A percentile compares a stretch with the other conserved stretches of the same genome.
phyloP scores from a whole-genome alignment of 2,113 vertebrate species.

The Campylomormyrus tamandua region DNA sequence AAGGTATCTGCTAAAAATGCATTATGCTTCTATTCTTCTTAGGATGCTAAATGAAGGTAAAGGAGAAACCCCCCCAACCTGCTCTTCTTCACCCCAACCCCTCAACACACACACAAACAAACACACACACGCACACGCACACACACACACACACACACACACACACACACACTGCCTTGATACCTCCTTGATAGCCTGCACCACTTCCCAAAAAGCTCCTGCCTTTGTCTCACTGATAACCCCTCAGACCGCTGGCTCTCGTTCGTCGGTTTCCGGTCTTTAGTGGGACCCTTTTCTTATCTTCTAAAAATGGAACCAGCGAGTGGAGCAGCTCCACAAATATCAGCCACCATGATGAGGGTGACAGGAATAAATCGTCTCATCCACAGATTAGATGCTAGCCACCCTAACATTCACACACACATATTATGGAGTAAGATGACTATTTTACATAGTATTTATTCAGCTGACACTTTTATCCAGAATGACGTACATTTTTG shows the following conservation, averaged over 20 bases:
- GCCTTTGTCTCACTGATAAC: background rate
- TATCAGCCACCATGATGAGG: background rate
- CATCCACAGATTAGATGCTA: background rate
- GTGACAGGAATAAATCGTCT: background rate
- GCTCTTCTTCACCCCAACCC: background rate
- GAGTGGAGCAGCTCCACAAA: background rate
- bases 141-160: background rate
- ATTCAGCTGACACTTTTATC: background rate
- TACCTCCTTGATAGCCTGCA: background rate
- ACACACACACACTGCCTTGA: background rate
- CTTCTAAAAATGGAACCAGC: background rate
- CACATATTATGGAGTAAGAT: background rate
- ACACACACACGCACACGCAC: background rate
- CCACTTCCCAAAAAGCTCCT: background rate
- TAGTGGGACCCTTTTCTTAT: background rate
- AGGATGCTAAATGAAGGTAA: background rate
- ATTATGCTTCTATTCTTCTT: background rate
- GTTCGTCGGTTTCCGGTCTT: background rate
- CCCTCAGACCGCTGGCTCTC: background rate
- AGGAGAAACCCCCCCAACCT: background rate
- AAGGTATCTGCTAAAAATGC: background rate
- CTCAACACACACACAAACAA: background rate
- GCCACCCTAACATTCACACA: background rate
- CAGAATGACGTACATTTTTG: background rate
- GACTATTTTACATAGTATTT: background rate